Percentiles rank a stretch among this genome's conserved stretches.
These are phyloP conservation scores for Biston stratarius DNA, from an alignment of 2,888 invertebrate genomes.

Conservation along the genomic window DNA sequence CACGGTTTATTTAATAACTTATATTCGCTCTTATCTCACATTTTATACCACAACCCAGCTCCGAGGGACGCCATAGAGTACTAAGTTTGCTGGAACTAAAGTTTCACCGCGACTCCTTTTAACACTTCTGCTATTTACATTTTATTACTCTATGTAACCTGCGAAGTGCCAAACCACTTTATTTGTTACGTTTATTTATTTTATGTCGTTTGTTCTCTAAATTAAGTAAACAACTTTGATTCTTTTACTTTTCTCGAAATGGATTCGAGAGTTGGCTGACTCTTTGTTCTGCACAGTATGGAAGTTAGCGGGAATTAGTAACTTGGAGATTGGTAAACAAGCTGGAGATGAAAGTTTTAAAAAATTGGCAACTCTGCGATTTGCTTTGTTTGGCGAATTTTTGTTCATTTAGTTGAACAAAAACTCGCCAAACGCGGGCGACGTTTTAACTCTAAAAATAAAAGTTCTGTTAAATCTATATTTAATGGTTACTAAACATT, in stretches of 20 bases:
- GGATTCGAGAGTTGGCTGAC: slow-evolving; percentile 23
- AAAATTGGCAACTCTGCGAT: slow-evolving; percentile 22
- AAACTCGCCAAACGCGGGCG: too few relatives aligned
- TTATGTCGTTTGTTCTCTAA: slow-evolving; percentile 55
- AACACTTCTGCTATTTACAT: slow-evolving; percentile 81
- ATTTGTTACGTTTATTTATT: slow-evolving; percentile 68
- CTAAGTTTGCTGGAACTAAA: slow-evolving; percentile 74
- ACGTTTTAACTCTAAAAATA: too few relatives aligned
- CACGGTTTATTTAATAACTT: too few relatives aligned
- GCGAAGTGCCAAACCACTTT: slow-evolving; percentile 65
- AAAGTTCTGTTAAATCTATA: too few relatives aligned
- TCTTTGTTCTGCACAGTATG: slow-evolving; percentile 28
- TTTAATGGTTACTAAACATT: too few relatives aligned
- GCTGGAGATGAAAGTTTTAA: slow-evolving; percentile 23
- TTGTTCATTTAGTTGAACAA: background rate
- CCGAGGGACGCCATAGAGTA: slow-evolving; percentile 65
- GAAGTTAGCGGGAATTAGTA: slow-evolving; percentile 31
- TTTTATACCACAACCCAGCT: slow-evolving; percentile 40
- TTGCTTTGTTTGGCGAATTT: slow-evolving; percentile 16
- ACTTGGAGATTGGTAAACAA: slow-evolving; percentile 35
- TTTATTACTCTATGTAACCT: slow-evolving; percentile 70
- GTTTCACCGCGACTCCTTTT: slow-evolving; percentile 74
- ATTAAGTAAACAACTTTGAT: slow-evolving; percentile 57
- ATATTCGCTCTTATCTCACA: slow-evolving; percentile 38
- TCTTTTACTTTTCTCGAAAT: slow-evolving; percentile 40